Percentiles rank a stretch among this genome's conserved stretches.
Evolutionary conservation across 2,797 vertebrate species (phyloP).

Genomic region (Lagorchestes hirsutus): DNA sequence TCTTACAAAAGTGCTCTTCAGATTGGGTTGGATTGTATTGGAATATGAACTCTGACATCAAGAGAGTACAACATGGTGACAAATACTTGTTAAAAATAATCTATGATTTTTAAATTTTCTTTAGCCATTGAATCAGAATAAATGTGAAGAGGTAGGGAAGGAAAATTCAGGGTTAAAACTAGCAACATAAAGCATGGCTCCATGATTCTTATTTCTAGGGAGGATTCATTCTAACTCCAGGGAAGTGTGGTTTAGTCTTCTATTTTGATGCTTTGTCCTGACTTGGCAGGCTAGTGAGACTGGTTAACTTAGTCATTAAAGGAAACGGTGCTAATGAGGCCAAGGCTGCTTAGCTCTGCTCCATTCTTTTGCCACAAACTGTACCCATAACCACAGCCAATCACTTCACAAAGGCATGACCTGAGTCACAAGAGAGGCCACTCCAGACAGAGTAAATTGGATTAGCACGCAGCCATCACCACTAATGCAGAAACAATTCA

Average conservation of each 20-base stretch:
- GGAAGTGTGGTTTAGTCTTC: neutral
- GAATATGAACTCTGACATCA: neutral
- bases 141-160: neutral
- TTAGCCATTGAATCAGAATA: neutral
- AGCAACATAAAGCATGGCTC: neutral
- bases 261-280: neutral
- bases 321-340: neutral
- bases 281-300: neutral
- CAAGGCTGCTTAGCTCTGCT: neutral
- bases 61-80: neutral
- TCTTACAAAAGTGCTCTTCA: neutral
- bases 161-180: neutral
- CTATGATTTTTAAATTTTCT: neutral
- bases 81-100: constrained; percentile 16
- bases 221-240: neutral
- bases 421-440: neutral
- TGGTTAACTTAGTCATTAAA: neutral
- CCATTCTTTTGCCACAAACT: neutral
- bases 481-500: constrained; percentile 3
- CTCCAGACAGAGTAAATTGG: constrained; percentile 1
- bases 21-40: neutral
- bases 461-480: constrained; percentile 2
- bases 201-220: neutral
- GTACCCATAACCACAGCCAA: neutral
- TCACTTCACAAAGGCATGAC: constrained; percentile 10